These are phyloP conservation scores for Sinella curviseta DNA, from an alignment of 1,140 invertebrate genomes.

Conservation along the genomic window DNA sequence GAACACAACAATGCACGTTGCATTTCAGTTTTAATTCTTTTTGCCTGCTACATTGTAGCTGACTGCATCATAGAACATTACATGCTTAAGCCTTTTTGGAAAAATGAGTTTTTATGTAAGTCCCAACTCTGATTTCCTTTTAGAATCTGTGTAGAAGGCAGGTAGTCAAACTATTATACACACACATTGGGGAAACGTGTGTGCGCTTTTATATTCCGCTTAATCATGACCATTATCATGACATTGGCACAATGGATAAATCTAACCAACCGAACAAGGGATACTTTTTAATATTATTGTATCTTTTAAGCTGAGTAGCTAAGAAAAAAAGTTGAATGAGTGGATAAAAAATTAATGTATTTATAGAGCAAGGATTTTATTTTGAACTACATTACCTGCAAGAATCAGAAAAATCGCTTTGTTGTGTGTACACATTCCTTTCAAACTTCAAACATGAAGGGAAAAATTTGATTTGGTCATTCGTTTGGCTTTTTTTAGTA, in stretches of 20 bases:
- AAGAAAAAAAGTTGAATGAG: background rate
- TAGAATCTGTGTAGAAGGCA: background rate
- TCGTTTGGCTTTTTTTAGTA: background rate
- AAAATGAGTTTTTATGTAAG: background rate
- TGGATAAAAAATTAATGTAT: conserved; percentile 1
- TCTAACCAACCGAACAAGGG: conserved; percentile 7
- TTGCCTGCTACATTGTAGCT: background rate
- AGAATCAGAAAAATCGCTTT: background rate
- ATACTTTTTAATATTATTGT: background rate
- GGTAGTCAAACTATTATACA: background rate
- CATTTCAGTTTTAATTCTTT: conserved; percentile 19
- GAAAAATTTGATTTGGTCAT: background rate
- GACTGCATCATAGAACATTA: background rate
- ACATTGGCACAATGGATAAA: conserved; percentile 14
- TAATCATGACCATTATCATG: conserved; percentile 21
- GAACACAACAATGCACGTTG: background rate
- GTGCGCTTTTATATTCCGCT: conserved; percentile 9
- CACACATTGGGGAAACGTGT: background rate
- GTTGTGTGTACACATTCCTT: background rate
- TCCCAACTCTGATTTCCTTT: background rate
- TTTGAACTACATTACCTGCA: background rate
- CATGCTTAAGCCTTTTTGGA: background rate
- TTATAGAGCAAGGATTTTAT: background rate
- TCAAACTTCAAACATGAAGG: background rate
- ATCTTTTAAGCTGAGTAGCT: background rate